phyloP scores from a whole-genome alignment of 2,797 vertebrate species.

The Staurois parvus region DNA sequence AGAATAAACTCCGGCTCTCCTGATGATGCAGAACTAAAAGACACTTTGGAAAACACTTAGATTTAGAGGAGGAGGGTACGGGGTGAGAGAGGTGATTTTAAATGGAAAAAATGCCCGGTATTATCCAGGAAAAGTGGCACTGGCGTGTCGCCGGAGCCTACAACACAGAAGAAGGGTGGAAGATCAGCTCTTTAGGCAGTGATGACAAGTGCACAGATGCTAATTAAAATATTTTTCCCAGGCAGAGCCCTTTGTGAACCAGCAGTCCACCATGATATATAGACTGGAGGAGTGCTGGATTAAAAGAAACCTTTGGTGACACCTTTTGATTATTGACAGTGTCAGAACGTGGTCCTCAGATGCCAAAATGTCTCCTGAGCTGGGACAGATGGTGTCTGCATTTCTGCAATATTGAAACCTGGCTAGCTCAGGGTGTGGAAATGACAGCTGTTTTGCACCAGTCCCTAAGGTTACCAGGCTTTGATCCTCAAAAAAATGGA shows the following conservation, averaged over 20 bases:
- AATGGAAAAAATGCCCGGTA: conserved; percentile 34
- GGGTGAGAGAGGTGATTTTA: conserved; percentile 8
- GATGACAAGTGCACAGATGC: conserved; percentile 2
- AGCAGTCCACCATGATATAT: not conserved
- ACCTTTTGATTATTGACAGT: no score
- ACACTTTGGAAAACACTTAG: not conserved
- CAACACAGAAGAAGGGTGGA: not conserved
- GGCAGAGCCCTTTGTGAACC: not conserved
- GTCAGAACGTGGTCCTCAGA: no score
- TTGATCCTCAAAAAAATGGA: no score
- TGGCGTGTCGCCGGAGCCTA: not conserved
- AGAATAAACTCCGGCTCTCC: conserved; percentile 5
- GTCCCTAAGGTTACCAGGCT: no score
- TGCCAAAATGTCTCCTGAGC: no score
- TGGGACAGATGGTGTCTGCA: no score
- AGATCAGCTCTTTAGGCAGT: not conserved
- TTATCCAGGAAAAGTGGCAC: conserved; percentile 5
- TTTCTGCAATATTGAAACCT: no score
- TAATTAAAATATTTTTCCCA: not conserved
- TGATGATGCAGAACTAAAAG: conserved; percentile 43
- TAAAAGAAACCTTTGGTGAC: not conserved
- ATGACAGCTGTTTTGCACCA: no score
- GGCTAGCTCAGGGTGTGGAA: no score
- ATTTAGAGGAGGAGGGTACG: not conserved
- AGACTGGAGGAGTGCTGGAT: not conserved